Percentiles rank a stretch among this genome's conserved stretches.
phyloP scores from a whole-genome alignment of 2,113 vertebrate species.

The Pleuronectes platessa region DNA sequence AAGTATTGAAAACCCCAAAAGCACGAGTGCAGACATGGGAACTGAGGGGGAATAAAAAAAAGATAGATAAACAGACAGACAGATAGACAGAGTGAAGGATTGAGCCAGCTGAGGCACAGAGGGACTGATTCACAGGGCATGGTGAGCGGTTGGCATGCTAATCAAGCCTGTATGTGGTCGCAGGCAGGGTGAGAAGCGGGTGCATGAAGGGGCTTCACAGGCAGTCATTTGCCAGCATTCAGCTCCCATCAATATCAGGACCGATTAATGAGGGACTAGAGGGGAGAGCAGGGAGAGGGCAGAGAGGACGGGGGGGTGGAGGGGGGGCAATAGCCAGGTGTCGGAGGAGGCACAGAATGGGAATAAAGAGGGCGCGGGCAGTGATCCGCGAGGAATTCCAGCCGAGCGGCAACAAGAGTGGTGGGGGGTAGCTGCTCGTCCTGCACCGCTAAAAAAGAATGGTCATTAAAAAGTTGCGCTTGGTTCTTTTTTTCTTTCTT shows the following conservation, averaged over 20 bases:
- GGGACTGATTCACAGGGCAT: constrained; percentile 63
- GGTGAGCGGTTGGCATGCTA: constrained; percentile 76
- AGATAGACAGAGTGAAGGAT: constrained; percentile 45
- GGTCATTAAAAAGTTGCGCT: constrained; percentile 41
- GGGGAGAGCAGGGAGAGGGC: constrained; percentile 52
- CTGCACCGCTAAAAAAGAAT: constrained; percentile 46
- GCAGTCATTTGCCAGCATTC: constrained; percentile 81
- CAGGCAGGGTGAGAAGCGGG: constrained; percentile 66
- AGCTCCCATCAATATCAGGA: constrained; percentile 86
- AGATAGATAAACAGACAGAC: constrained; percentile 38
- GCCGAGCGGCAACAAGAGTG: constrained; percentile 64
- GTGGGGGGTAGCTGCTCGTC: constrained; percentile 23
- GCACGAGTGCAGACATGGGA: constrained; percentile 38
- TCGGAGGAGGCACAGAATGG: constrained; percentile 78
- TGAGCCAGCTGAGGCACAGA: constrained; percentile 65
- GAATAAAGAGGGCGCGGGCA: constrained; percentile 82
- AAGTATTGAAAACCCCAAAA: constrained; percentile 7
- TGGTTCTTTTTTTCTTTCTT: constrained; percentile 8
- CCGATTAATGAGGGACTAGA: constrained; percentile 82
- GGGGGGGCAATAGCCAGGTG: constrained; percentile 77
- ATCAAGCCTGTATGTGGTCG: constrained; percentile 72
- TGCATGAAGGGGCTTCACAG: constrained; percentile 66
- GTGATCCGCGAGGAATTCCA: constrained; percentile 84
- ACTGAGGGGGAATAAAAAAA: constrained; percentile 22
- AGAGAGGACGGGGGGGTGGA: constrained; percentile 35